Evolutionary conservation across 2,797 vertebrate species (phyloP), one percentile per base, ranked within the genome.

Genomic region (Brachyalestes nurse): DNA sequence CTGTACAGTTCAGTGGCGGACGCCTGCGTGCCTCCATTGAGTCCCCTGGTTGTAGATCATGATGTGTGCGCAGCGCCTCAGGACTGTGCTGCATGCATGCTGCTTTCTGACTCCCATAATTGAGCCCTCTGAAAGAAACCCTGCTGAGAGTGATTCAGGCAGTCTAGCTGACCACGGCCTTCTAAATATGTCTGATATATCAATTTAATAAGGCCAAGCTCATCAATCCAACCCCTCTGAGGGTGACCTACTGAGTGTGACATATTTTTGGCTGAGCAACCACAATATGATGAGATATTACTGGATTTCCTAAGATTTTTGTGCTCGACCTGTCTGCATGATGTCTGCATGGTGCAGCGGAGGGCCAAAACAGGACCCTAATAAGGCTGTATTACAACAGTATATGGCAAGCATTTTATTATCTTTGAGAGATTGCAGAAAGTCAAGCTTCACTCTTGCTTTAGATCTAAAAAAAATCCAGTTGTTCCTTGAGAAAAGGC

Each of bases 171-270:
- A 72, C 71, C 28, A 38, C 6, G 51, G 71, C 71, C 49, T 72
- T 57, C 34, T 66, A 62, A 73, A 65, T 58, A 51, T 14, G 40
- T 51, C 67, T 69, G 58, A 83, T 60, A 49, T 72, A 49, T 62
- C 21, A 6, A 19, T 81, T 81, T 47, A 64, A 42, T 75, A 62
- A 61, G 75, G 57, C 38, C 67, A 17, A 72, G 61, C 45, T 55
- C 72, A 62, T 78, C 51, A 78, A 61, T 78, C 67, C 4, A 61
- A 7, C 34, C 71, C 49, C 34, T n/a, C 55, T 47, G 83, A 75
- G 75, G 53, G n/a, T 49, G 82, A 77, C 69, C 49, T 69, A 51
- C 58, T 81, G 53, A 62, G 49, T 12, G 40, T 9, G 75, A 71
- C 83, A 81, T 23, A 17, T 45, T 62, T 64, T 55, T 71, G 73